These are phyloP conservation scores for Amazona guildingii DNA, from an alignment of 2,113 vertebrate genomes.

Conservation along the genomic window DNA sequence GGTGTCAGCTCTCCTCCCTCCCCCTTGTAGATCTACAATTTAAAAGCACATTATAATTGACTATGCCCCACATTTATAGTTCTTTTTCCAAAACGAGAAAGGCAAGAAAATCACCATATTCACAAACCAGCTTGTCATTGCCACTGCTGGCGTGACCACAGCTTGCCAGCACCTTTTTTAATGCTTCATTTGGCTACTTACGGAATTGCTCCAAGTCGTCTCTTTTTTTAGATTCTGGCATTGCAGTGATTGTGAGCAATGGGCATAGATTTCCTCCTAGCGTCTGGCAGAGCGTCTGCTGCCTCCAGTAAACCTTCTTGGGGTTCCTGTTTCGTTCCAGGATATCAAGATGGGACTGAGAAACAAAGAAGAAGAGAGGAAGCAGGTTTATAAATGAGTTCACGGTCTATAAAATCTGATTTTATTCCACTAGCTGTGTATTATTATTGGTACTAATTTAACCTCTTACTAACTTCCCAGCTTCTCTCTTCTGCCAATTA, in stretches of 20 bases:
- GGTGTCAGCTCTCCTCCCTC: background rate
- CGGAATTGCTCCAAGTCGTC: slow-evolving; percentile 83
- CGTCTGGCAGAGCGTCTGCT: slow-evolving; percentile 82
- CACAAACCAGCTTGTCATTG: background rate
- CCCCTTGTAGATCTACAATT: background rate
- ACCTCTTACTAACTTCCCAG: background rate
- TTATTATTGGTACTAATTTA: background rate
- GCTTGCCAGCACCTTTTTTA: background rate
- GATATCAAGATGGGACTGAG: slow-evolving; percentile 85
- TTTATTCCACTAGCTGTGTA: background rate
- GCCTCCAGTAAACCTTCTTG: slow-evolving; percentile 81
- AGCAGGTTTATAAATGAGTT: background rate
- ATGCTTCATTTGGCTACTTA: slow-evolving; percentile 74
- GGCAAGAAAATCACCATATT: background rate
- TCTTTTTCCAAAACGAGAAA: background rate
- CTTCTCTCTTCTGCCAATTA: background rate
- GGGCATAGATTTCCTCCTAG: slow-evolving; percentile 88
- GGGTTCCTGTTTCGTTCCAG: slow-evolving; percentile 78
- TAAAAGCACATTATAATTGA: background rate
- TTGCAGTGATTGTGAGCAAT: slow-evolving; percentile 89
- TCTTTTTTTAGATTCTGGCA: slow-evolving; percentile 75
- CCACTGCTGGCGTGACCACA: background rate
- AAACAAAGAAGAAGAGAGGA: background rate
- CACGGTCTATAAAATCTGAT: background rate
- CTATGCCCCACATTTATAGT: background rate